Evolutionary conservation across 2,797 vertebrate species (phyloP).

Genomic region (Echeneis naucrates): DNA sequence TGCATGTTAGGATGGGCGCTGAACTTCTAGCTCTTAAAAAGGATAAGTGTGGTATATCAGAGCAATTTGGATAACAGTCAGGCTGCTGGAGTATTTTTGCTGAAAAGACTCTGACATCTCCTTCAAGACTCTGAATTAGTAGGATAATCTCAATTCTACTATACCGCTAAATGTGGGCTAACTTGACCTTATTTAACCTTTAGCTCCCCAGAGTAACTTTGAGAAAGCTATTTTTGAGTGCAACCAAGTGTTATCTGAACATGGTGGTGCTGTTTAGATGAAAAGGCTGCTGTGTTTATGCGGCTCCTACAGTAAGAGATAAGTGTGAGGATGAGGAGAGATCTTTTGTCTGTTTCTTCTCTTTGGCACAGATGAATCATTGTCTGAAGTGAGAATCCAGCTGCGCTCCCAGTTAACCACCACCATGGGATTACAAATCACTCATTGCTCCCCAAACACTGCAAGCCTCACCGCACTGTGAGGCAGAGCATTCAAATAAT

Average conservation of each 20-base stretch:
- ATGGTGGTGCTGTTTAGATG: constrained; percentile 27
- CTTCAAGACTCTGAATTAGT: neutral
- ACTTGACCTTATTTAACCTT: neutral
- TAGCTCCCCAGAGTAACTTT: neutral
- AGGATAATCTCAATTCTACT: neutral
- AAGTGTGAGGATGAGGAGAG: constrained; percentile 18
- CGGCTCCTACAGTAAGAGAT: constrained; percentile 11
- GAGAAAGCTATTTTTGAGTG: neutral
- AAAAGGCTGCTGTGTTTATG: constrained; percentile 38
- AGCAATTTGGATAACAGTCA: neutral
- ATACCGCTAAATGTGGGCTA: neutral
- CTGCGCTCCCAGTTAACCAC: constrained; percentile 46
- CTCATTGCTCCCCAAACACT: constrained; percentile 48
- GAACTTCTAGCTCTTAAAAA: neutral
- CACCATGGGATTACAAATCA: constrained; percentile 45
- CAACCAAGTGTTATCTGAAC: constrained; percentile 3
- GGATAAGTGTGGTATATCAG: neutral
- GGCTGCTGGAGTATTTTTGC: neutral
- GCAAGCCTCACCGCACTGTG: constrained; percentile 16
- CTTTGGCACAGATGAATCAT: constrained; percentile 61
- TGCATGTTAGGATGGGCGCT: neutral
- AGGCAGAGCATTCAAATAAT: constrained; percentile 1
- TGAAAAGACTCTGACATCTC: neutral
- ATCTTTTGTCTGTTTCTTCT: constrained; percentile 43
- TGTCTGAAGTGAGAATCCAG: constrained; percentile 47